Percentiles rank a stretch among this genome's conserved stretches.
phyloP scores from a whole-genome alignment of 1,140 invertebrate species.

The Drosophila serrata region DNA sequence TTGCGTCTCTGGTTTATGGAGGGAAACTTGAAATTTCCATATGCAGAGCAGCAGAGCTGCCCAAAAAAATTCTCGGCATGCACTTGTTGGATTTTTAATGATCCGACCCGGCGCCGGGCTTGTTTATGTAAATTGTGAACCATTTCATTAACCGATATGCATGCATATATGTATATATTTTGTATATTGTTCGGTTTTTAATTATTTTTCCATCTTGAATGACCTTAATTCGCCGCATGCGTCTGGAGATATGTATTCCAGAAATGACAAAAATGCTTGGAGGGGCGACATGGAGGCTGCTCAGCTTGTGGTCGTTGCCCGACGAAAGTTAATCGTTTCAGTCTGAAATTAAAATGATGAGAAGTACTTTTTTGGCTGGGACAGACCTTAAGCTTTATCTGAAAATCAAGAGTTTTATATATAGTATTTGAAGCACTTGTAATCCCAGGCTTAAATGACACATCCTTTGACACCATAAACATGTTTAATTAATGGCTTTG shows the following conservation, averaged over 20 bases:
- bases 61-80: slow-evolving; percentile 26
- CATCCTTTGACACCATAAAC: slow-evolving; percentile 23
- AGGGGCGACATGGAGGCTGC: too few species aligned
- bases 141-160: slow-evolving; percentile 53
- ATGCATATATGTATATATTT: slow-evolving; percentile 9
- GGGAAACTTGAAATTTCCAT: slow-evolving; percentile 15
- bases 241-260: slow-evolving; percentile 13
- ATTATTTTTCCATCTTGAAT: slow-evolving; percentile 39
- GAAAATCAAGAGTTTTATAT: slow-evolving; percentile 7
- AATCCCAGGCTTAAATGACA: slow-evolving; percentile 25
- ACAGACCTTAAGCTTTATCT: slow-evolving; percentile 1
- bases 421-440: slow-evolving; percentile 26
- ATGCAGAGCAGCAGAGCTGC: neutral
- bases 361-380: slow-evolving; percentile 2
- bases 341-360: slow-evolving; percentile 34
- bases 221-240: slow-evolving; percentile 70
- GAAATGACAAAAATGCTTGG: slow-evolving; percentile 30
- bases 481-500: slow-evolving; percentile 15
- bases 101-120: slow-evolving; percentile 49
- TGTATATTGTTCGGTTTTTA: slow-evolving; percentile 54
- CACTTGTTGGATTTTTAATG: slow-evolving; percentile 55
- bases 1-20: slow-evolving; percentile 3
- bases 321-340: slow-evolving; percentile 55
- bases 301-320: slow-evolving; percentile 70
- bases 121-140: slow-evolving; percentile 60